Base-by-base conservation (phyloP, 2,888 invertebrate genomes). In the Papilio protenor region DNA sequence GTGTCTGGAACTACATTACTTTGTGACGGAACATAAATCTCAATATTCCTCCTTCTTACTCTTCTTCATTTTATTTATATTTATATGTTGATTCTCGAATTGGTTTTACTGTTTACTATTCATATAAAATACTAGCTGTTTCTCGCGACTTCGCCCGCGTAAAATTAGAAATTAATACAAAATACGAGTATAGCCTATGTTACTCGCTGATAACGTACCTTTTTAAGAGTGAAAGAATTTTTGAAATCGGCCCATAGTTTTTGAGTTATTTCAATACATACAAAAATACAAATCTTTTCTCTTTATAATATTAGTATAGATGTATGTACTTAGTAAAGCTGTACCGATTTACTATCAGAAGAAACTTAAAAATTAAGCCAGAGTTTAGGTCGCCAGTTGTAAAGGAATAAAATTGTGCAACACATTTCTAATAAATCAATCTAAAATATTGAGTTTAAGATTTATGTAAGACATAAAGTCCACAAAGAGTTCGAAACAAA, bases 401-500 rank as follows among this genome's bases (percentile, higher is more conserved):
- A 23, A 40, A 66, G 11, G 33, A 33, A 66, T 66, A 40, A 66
- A 40, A 64, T n/a, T 40, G 40, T 11, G 3, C 33, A 18, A 66
- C 40, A 66, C 40, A 66, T 66, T 66, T 66, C 40, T 40, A 40
- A 40, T 40, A n/a, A 66, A 4, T 40, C 40, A 40, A 66, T 66
- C 40, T n/a, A 66, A 64, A 66, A 66, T 73, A 73, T 73, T 61
- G 21, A 23, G 47, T 73, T 45, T 23, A 21, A 47, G 59, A 61
- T 73, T 73, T 73, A 61, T 47, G 45, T 73, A 47, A 66, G 45
- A 23, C 59, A 61, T 73, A 73, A 73, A 73, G 23, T 23, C 23
- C n/a, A 73, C 73, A 40, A 73, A 73, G 66, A 73, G 45, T 45
- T 23, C 18, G 47, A 47, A 70, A 70, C 70, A 70, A 70, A 61